These are phyloP conservation scores for Euschistus heros DNA, from an alignment of 1,140 invertebrate species.

Conservation along the genomic window DNA sequence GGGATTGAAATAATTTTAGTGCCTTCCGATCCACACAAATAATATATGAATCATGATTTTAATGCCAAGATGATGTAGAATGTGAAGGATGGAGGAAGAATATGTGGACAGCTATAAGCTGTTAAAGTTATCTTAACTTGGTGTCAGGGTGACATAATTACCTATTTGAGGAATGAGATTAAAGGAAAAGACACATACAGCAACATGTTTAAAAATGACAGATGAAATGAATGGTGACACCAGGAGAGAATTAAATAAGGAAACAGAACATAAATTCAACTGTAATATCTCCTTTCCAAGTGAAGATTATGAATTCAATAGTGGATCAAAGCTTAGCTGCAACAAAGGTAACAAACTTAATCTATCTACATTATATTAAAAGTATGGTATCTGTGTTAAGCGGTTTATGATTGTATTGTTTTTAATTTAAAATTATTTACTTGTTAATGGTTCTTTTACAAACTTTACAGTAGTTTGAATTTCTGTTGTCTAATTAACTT, in stretches of 20 bases:
- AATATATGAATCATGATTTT: no score
- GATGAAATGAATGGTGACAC: constrained; percentile 34
- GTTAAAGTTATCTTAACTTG: background rate
- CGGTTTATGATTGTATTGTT: no score
- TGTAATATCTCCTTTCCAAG: constrained; percentile 19
- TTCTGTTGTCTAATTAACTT: no score
- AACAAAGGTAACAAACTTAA: background rate
- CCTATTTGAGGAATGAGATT: constrained; percentile 3
- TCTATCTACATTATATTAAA: no score
- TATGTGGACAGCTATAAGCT: constrained; percentile 10
- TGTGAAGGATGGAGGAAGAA: no score
- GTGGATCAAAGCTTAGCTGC: constrained; percentile 15
- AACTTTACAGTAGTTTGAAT: no score
- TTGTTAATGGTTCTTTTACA: no score
- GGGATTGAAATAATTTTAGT: no score
- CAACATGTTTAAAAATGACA: constrained; percentile 33
- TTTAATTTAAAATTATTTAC: no score
- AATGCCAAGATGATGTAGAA: no score
- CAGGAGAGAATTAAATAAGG: constrained; percentile 28
- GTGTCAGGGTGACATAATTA: background rate
- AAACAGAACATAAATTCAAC: constrained; percentile 23
- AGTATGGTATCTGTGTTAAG: no score
- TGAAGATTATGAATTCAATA: constrained; percentile 17
- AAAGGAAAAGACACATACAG: constrained; percentile 8
- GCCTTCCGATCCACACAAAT: no score